Base-by-base conservation (phyloP, 2,797 vertebrate species). In the Alfaro cultratus region DNA sequence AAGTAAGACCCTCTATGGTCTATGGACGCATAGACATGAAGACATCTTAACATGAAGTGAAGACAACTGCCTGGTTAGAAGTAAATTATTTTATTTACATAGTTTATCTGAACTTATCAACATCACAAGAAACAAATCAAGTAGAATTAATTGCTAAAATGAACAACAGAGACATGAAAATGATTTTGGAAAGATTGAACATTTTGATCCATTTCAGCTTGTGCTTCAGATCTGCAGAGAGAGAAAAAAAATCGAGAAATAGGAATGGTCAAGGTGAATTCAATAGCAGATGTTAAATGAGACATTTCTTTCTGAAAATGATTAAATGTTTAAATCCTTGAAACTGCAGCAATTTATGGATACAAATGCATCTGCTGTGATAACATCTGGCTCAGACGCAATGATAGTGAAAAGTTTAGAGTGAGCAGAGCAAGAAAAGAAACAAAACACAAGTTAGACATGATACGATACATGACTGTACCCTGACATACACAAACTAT, bases 11-110 rank as follows among this genome's bases (percentile, higher is more conserved):
- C 41, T 43, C 41, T 43, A 41, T 41, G 41, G 10, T 43, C 41
- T 43, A 43, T 43, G 41, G 10, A 43, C 9, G 41, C 41, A 2
- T 0, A 43, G 9, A 43, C 41, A 43, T 43, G 10, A 43, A 43
- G 10, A 85, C 79, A 86, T 81, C 49, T 80, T 85, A 72, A 87
- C 68, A 79, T 83, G 67, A 91, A 72, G 80, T 55, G 13, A 83
- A 79, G 81, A 90, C 86, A 88, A 83, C 81, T 88, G 84, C 39
- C 74, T 36, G 72, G 45, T 72, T 77, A 76, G 77, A 85, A 73
- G 79, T 83, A 93, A 88, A 89, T 88, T 76, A 73, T 79, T 95
- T 95, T 95, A 92, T 92, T 86, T 29, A 49, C 13, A 55, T 89
- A 39, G 9, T 60, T 23, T 15, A 74, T 93, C 87, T 84, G 90